phyloP scores from a whole-genome alignment of 1,140 invertebrate species.

The Drosophila serrata region DNA sequence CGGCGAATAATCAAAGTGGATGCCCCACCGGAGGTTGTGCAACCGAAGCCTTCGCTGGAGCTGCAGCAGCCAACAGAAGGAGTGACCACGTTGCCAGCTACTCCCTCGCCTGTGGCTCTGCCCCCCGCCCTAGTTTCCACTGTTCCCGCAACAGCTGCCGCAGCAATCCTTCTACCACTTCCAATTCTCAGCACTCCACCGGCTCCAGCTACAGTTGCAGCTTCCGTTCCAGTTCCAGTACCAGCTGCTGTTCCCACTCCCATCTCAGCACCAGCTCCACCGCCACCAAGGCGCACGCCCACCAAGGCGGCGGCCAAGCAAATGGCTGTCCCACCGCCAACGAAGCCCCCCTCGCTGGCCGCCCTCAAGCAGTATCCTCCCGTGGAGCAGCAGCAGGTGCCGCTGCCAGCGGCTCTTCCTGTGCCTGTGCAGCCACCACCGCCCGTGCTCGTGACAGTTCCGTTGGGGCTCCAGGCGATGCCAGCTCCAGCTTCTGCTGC shows the following conservation, averaged over 20 bases:
- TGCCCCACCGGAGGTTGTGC: not conserved
- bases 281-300: slow-evolving; percentile 44
- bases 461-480: slow-evolving; percentile 14
- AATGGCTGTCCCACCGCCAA: slow-evolving; percentile 35
- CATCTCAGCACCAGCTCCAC: slow-evolving; percentile 2
- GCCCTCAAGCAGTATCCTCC: slow-evolving; percentile 45
- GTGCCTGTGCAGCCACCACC: not conserved
- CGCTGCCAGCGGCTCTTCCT: not conserved
- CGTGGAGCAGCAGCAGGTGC: slow-evolving; percentile 8
- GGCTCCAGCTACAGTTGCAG: not conserved
- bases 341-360: slow-evolving; percentile 23
- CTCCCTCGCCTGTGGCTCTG: not conserved
- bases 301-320: slow-evolving; percentile 71
- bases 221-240: not conserved
- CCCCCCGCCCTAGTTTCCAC: not conserved
- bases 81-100: not conserved
- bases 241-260: not conserved
- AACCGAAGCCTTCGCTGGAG: not conserved
- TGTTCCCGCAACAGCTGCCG: not conserved
- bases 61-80: not conserved
- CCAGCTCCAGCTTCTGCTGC: slow-evolving; percentile 15
- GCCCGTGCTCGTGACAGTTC: slow-evolving; percentile 15
- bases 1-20: slow-evolving; percentile 73
- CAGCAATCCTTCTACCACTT: slow-evolving; percentile 13
- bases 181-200: not conserved